Evolutionary conservation across 2,113 vertebrate species (phyloP).

Genomic region (Penelope pileata): DNA sequence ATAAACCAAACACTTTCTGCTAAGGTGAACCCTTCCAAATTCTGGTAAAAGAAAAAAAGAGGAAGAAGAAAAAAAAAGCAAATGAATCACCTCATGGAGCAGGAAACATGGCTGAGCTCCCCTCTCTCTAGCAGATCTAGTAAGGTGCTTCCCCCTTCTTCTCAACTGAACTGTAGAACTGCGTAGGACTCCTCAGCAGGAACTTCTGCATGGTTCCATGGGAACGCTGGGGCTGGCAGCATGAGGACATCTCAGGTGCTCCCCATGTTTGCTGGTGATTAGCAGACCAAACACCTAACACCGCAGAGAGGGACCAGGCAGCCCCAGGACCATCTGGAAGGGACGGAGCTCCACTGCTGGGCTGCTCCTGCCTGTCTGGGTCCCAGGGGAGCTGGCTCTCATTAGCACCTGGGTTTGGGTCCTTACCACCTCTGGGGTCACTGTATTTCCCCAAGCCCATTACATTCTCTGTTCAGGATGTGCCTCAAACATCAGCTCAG

Average conservation of each 20-base stretch:
- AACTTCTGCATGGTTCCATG: fast-evolving
- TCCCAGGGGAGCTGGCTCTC: background rate
- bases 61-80: background rate
- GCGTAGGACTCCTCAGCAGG: background rate
- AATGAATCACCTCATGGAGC: background rate
- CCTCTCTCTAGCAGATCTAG: background rate
- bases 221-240: background rate
- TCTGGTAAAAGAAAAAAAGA: background rate
- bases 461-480: background rate
- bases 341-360: background rate
- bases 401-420: background rate
- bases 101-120: background rate
- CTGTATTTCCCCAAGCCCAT: background rate
- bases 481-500: background rate
- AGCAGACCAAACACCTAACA: background rate
- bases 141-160: fast-evolving
- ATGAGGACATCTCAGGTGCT: background rate
- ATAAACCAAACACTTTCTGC: background rate
- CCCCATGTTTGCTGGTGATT: background rate
- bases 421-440: background rate
- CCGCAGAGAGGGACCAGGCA: background rate
- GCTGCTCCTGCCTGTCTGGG: background rate
- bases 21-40: background rate
- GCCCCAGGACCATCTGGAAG: background rate
- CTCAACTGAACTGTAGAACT: fast-evolving